These are phyloP conservation scores for Melanostoma mellinum DNA, from an alignment of 2,888 invertebrate species.

Conservation along the genomic window DNA sequence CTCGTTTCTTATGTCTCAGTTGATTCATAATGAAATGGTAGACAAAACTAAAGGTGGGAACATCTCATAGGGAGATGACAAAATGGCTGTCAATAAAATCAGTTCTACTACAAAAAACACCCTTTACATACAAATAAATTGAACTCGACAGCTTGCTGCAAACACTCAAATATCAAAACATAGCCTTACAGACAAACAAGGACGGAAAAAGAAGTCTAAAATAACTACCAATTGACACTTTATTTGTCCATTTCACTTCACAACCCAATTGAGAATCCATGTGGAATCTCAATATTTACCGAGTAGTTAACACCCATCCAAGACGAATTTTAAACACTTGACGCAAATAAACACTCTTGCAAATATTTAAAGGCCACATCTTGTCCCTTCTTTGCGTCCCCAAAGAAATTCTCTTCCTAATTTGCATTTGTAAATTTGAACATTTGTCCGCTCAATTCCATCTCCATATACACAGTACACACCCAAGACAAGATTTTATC, in stretches of 20 bases:
- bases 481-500: conserved; percentile 19
- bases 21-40: too few relatives aligned
- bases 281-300: conserved; percentile 73
- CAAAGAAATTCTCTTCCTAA: conserved; percentile 62
- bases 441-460: conserved; percentile 45
- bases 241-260: conserved; percentile 65
- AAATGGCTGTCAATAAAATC: too few relatives aligned
- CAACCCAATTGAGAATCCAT: conserved; percentile 69
- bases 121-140: too few relatives aligned
- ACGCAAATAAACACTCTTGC: conserved; percentile 69
- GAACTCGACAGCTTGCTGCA: too few relatives aligned
- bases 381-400: conserved; percentile 45
- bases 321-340: conserved; percentile 72
- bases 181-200: background rate
- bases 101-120: too few relatives aligned
- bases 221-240: conserved; percentile 72
- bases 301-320: conserved; percentile 73
- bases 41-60: too few relatives aligned
- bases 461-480: background rate
- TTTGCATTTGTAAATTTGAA: conserved; percentile 72
- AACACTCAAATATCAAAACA: too few relatives aligned
- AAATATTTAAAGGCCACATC: conserved; percentile 70
- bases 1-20: too few relatives aligned
- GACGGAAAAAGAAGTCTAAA: conserved; percentile 35
- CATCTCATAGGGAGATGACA: too few relatives aligned